A percentile compares a stretch with the other conserved stretches of the same genome.
Conservation (phyloP, 2,113 vertebrate species). For the Isurus oxyrinchus region DNA sequence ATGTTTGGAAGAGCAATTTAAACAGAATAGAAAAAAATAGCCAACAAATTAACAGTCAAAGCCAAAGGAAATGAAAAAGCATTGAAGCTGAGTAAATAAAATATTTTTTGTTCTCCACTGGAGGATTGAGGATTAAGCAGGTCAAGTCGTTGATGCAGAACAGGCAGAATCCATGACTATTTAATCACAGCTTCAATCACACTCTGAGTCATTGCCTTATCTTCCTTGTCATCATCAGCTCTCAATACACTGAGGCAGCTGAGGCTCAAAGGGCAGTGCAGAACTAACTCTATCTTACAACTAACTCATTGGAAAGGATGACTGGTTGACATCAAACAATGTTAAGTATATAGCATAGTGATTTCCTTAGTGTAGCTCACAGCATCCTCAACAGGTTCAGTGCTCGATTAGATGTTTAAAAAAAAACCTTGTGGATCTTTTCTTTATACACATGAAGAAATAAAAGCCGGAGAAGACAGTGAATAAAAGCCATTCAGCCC, state of each 20-base stretch:
- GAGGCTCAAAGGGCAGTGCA: not conserved
- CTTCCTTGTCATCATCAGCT: not conserved
- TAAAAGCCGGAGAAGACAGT: not conserved
- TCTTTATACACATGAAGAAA: not conserved
- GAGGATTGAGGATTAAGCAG: not conserved
- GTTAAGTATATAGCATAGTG: not conserved
- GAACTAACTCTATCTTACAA: not conserved
- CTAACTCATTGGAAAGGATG: not conserved
- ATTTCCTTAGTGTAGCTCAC: not conserved
- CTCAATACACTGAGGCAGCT: not conserved
- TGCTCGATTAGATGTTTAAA: not conserved
- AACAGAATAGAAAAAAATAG: not conserved
- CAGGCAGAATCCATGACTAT: not conserved
- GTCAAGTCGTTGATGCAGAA: not conserved
- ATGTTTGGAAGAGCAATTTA: not conserved
- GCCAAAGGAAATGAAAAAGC: not conserved
- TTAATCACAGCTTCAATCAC: not conserved
- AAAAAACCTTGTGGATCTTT: not conserved
- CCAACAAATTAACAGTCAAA: not conserved
- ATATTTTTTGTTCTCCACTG: not conserved
- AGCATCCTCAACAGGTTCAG: not conserved
- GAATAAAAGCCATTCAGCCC: not conserved
- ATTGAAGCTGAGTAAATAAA: not conserved
- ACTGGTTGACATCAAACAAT: not conserved
- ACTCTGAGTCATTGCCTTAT: not conserved